Evolutionary conservation across 2,888 invertebrate species (phyloP).

Genomic region (Spodoptera exigua): DNA sequence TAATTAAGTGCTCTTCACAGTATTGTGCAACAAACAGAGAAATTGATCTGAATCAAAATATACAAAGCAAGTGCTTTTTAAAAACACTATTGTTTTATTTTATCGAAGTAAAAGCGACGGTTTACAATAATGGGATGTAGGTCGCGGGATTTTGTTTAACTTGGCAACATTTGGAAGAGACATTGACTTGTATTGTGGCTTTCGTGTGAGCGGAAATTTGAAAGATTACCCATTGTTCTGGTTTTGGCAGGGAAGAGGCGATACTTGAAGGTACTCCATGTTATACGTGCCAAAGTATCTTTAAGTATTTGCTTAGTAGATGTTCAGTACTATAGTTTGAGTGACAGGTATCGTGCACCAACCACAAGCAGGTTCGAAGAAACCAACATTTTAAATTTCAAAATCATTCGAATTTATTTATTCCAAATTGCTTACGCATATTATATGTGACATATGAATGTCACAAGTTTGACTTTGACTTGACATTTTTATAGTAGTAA

Average conservation of each 20-base stretch:
- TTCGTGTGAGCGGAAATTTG: conserved; percentile 51
- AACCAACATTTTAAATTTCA: too few relatives aligned
- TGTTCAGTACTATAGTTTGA: neutral
- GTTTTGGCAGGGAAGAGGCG: conserved; percentile 44
- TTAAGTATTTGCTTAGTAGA: neutral
- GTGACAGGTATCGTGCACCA: too few relatives aligned
- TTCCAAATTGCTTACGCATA: too few relatives aligned
- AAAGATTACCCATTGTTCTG: conserved; percentile 49
- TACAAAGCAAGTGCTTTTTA: too few relatives aligned
- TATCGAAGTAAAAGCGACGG: neutral
- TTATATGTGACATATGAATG: too few relatives aligned
- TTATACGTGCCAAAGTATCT: neutral
- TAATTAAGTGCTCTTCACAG: too few relatives aligned
- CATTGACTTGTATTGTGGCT: conserved; percentile 29
- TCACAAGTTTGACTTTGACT: too few relatives aligned
- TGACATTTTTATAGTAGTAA: too few relatives aligned
- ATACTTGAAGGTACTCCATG: conserved; percentile 12
- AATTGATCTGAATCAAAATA: too few relatives aligned
- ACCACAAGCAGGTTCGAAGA: too few relatives aligned
- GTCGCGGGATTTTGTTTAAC: conserved; percentile 28
- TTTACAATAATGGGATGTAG: conserved; percentile 26
- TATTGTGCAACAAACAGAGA: too few relatives aligned
- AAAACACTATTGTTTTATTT: neutral
- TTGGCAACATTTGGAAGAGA: conserved; percentile 29
- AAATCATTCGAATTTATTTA: too few relatives aligned